Base-by-base conservation (phyloP, 2,888 invertebrate species). In the Ophion slaviceki region DNA sequence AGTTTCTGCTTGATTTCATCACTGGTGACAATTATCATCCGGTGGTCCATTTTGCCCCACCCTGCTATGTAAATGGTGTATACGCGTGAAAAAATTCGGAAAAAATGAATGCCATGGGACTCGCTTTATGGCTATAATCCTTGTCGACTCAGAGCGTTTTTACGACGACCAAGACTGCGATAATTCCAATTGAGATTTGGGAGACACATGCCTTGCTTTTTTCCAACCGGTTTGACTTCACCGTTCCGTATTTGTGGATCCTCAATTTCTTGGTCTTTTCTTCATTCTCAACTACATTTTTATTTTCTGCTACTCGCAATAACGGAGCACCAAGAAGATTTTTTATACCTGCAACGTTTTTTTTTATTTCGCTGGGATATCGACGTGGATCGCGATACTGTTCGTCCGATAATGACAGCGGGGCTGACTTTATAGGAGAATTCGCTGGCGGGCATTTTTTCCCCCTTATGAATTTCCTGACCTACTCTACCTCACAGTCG, bases 401-500 rank as follows among this genome's bases (percentile, higher is more conserved):
- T 66, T 24, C 36, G 28, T 28, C n/a, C 36, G 32, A 32, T 32
- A 17, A 70, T 20, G 74, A 62, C 47, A 40, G 53, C n/a, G 36
- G 66, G 7, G 24, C 14, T 45, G n/a, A 76, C 14, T 28, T 24
- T 36, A 72, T 36, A 67, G 67, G 74, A 82, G 68, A 79, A 82
- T 70, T 79, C 66, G 82, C 71, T 76, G 75, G 53, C 72, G 45
- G 66, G 47, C 59, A 20, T 2, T 71, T 71, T 62, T 82, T 82
- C 64, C 74, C 64, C 32, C 74, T 61, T 4, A 17, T 70, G 70
- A 45, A 75, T 82, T 82, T 70, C 20, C 82, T 76, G 82, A 82
- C 85, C 82, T 76, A 82, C 78, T 82, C 79, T 85, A 75, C 57
- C 59, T 64, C 53, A 74, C 61, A 17, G 59, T n/a, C 24, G 62